These are phyloP conservation scores for Drosophila fungiperda DNA, from an alignment of 2,888 invertebrate genomes.

Conservation along the genomic window DNA sequence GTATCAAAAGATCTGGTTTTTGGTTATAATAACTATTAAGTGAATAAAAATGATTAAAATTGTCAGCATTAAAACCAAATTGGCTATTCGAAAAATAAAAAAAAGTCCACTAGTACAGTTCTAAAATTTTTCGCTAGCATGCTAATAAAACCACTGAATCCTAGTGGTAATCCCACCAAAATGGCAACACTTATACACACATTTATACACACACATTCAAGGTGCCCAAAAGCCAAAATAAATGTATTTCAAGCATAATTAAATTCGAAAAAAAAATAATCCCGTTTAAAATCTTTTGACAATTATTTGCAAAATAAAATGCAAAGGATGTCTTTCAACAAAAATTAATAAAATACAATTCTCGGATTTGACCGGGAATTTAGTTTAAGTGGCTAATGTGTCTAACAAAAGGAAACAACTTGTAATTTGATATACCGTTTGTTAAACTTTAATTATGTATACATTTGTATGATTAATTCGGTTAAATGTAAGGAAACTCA, in stretches of 20 bases:
- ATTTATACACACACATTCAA: slow-evolving; percentile 11
- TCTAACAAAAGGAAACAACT: neutral
- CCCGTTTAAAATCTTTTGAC: slow-evolving; percentile 75
- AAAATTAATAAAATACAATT: neutral
- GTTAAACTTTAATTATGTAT: neutral
- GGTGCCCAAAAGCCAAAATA: slow-evolving; percentile 15
- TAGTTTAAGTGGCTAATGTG: slow-evolving; percentile 8
- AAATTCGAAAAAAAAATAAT: slow-evolving; percentile 34
- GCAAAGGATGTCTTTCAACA: neutral
- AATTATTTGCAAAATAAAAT: neutral
- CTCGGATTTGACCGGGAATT: slow-evolving; percentile 6
- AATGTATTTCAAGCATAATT: slow-evolving; percentile 11
- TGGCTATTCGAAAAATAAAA: neutral
- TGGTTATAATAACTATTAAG: neutral
- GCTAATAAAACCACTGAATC: neutral
- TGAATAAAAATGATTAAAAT: neutral
- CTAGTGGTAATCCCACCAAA: slow-evolving; percentile 3
- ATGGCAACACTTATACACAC: slow-evolving; percentile 9
- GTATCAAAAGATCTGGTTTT: neutral
- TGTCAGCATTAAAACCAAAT: neutral
- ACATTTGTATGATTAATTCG: neutral
- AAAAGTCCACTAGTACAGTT: neutral
- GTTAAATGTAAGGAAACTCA: slow-evolving; percentile 1
- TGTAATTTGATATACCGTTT: neutral
- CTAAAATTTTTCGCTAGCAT: neutral